Base-by-base conservation (phyloP, 2,113 vertebrate species). In the Edolisoma coerulescens region DNA sequence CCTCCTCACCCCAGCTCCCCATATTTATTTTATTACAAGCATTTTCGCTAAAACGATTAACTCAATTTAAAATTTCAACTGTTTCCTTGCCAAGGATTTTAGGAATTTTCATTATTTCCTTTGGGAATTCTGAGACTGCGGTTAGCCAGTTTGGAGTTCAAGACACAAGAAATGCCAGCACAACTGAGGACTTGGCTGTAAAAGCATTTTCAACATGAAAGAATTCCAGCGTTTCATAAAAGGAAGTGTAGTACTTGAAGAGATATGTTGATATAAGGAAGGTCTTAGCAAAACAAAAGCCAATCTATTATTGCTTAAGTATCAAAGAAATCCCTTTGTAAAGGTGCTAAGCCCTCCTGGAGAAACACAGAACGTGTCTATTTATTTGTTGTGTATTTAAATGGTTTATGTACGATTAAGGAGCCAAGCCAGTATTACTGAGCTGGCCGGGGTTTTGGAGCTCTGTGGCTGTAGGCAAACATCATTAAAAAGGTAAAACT, bases 121-220 rank as follows among this genome's bases (percentile, higher is more conserved):
- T 88, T 94, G 95, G 94, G 95, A 97, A 96, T 93, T 94, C 77
- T 87, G 93, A 96, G 93, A 88, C 95, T 94, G 90, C 60, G 85
- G 94, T 96, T 96, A 96, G 97, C 94, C 92, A 95, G 92, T 88
- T 96, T 96, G 95, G 96, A 93, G 89, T 96, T 96, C 82, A 94
- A 93, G 94, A 92, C 96, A 92, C 54, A 47, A 90, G 95, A 96
- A 95, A 97, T 87, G 95, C 94, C 96, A 96, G 90, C 50, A 63
- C 73, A 95, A 96, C 92, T 93, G 86, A 92, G 90, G 50, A 93
- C 84, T 97, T 97, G 95, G 93, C 97, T 95, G 84, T 96, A 90
- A 98, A 98, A 98, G 97, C 96, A 64, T 98, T 98, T 98, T 97
- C 95, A 97, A 98, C 98, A 98, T 98, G 98, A 99, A 98, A 98